Conservation (phyloP, 2,113 vertebrate species). For the Thinocorus orbignyianus region DNA sequence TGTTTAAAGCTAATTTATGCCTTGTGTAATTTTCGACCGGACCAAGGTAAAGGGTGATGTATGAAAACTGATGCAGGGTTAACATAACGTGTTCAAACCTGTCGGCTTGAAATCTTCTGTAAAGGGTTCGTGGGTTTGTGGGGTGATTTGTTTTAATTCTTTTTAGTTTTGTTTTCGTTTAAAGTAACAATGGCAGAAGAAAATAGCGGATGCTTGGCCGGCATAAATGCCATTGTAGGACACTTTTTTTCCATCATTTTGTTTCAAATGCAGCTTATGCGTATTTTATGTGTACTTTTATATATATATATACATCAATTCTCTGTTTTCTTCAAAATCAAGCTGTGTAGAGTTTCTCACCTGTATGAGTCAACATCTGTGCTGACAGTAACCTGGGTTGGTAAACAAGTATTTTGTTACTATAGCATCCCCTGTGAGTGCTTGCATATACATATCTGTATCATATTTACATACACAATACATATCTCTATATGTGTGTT, state of each 20-base stretch:
- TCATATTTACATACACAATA: not conserved
- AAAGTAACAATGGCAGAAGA: not conserved
- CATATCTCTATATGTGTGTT: not conserved
- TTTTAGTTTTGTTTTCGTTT: not conserved
- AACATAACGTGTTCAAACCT: conserved; percentile 75
- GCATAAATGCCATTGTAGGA: not conserved
- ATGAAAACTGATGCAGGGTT: conserved; percentile 74
- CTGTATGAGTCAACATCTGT: not conserved
- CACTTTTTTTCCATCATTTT: not conserved
- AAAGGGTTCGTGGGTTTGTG: not conserved
- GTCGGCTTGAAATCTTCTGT: conserved; percentile 28
- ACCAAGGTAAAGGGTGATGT: conserved; percentile 75
- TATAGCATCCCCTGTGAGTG: not conserved
- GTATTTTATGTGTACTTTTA: not conserved
- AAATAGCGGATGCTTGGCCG: not conserved
- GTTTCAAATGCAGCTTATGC: not conserved
- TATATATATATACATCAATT: not conserved
- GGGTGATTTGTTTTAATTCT: not conserved
- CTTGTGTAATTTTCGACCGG: conserved; percentile 74
- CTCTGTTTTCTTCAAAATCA: not conserved
- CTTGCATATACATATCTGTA: not conserved
- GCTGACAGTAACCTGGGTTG: not conserved
- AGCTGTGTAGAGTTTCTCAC: not conserved
- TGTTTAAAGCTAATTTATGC: conserved; percentile 90
- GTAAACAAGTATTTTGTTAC: not conserved